A percentile compares a stretch with the other conserved stretches of the same genome.
These are phyloP conservation scores for Helogale parvula DNA, from an alignment of 2,113 vertebrate species.

Conservation along the genomic window DNA sequence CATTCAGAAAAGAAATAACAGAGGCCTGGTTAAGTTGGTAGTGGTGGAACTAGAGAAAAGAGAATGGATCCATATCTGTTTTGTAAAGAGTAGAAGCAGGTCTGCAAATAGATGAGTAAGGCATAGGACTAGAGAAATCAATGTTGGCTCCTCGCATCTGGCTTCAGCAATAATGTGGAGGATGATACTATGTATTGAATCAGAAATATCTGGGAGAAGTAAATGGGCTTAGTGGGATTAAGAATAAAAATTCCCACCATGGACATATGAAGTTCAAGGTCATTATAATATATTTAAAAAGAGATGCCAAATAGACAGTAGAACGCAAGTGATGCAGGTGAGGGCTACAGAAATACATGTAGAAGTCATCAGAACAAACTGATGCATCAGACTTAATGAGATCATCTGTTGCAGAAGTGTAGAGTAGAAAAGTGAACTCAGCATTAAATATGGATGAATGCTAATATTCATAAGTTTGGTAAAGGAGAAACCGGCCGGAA, in stretches of 20 bases:
- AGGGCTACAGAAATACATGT: neutral
- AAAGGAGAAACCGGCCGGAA: neutral
- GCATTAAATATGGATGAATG: neutral
- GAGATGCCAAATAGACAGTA: neutral
- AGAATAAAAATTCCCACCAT: neutral
- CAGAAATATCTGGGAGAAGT: neutral
- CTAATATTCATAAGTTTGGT: neutral
- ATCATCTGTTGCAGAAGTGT: neutral
- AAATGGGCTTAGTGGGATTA: neutral
- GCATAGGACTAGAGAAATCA: neutral
- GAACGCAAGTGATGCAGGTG: neutral
- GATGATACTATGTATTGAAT: neutral
- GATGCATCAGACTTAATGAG: neutral
- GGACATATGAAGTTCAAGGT: neutral
- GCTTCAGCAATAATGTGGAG: neutral
- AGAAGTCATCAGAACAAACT: neutral
- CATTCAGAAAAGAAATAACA: neutral
- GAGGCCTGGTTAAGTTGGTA: neutral
- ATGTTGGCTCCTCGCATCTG: neutral
- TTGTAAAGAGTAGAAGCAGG: neutral
- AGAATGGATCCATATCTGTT: neutral
- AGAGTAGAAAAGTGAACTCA: neutral
- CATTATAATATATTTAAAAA: neutral
- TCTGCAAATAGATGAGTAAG: neutral
- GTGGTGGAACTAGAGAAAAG: neutral